These are phyloP conservation scores for Parnassius smintheus DNA, from an alignment of 2,888 invertebrate genomes.

Conservation along the genomic window DNA sequence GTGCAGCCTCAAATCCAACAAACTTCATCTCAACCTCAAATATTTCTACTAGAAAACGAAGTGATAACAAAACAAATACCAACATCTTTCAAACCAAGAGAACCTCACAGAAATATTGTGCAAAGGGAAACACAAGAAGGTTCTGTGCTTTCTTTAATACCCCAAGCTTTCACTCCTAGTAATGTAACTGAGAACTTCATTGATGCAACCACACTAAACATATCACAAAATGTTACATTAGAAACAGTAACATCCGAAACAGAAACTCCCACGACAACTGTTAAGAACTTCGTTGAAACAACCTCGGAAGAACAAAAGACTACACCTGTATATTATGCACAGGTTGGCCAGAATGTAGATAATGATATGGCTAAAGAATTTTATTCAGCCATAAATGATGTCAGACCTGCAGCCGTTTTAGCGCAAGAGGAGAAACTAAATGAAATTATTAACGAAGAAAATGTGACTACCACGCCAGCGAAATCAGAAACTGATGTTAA, in stretches of 20 bases:
- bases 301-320: conserved; percentile 52
- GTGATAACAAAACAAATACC: conserved; percentile 50
- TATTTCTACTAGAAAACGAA: conserved; percentile 59
- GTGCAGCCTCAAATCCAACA: conserved; percentile 40
- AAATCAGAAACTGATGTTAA: conserved; percentile 27
- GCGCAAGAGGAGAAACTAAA: conserved; percentile 81
- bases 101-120: conserved; percentile 55
- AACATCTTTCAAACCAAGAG: conserved; percentile 47
- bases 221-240: conserved; percentile 51
- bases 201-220: conserved; percentile 45
- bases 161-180: conserved; percentile 46
- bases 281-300: conserved; percentile 55
- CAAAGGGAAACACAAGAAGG: conserved; percentile 68
- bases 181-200: conserved; percentile 53
- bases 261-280: conserved; percentile 55
- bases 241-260: conserved; percentile 50
- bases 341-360: conserved; percentile 66
- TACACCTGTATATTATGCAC: conserved; percentile 73
- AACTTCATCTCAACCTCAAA: conserved; percentile 39
- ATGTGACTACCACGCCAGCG: conserved; percentile 37
- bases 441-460: conserved; percentile 52
- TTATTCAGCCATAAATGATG: conserved; percentile 83
- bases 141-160: conserved; percentile 52
- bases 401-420: conserved; percentile 82
- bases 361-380: conserved; percentile 65